Evolutionary conservation across 2,113 vertebrate genomes (phyloP).

Genomic region (Aptenodytes patagonicus): DNA sequence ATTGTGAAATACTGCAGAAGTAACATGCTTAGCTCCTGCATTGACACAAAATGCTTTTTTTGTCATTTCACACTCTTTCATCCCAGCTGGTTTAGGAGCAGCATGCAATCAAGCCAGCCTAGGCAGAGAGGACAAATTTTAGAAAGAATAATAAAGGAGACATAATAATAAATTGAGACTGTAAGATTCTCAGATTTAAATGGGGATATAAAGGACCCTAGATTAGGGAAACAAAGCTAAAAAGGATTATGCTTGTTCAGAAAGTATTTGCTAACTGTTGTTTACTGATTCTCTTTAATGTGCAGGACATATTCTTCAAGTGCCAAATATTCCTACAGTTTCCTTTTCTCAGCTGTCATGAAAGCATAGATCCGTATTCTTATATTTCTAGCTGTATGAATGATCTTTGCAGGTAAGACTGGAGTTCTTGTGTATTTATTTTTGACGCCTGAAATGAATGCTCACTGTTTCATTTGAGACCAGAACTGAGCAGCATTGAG

Average conservation of each 20-base stretch:
- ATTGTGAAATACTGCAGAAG: neutral
- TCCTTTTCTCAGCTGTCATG: conserved; percentile 95
- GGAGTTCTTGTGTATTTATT: neutral
- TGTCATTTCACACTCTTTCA: neutral
- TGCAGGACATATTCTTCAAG: conserved; percentile 92
- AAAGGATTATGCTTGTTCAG: neutral
- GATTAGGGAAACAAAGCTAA: neutral
- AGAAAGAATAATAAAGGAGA: neutral
- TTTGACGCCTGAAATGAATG: neutral
- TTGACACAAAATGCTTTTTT: neutral
- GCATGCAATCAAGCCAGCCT: neutral
- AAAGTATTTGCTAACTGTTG: neutral
- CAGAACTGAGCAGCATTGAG: neutral
- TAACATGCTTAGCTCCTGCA: neutral
- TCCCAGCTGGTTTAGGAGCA: neutral
- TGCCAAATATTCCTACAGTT: conserved; percentile 95
- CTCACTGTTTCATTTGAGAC: neutral
- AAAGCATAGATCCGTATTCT: conserved; percentile 94
- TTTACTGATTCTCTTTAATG: conserved; percentile 22
- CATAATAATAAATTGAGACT: neutral
- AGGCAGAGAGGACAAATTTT: neutral
- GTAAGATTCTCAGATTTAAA: neutral
- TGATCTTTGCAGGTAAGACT: conserved; percentile 95
- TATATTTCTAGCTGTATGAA: conserved; percentile 97
- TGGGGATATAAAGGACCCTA: neutral